Evolutionary conservation across 1,140 invertebrate species (phyloP), one percentile per base, ranked within the genome.

Genomic region (Caenorhabditis remanei): DNA sequence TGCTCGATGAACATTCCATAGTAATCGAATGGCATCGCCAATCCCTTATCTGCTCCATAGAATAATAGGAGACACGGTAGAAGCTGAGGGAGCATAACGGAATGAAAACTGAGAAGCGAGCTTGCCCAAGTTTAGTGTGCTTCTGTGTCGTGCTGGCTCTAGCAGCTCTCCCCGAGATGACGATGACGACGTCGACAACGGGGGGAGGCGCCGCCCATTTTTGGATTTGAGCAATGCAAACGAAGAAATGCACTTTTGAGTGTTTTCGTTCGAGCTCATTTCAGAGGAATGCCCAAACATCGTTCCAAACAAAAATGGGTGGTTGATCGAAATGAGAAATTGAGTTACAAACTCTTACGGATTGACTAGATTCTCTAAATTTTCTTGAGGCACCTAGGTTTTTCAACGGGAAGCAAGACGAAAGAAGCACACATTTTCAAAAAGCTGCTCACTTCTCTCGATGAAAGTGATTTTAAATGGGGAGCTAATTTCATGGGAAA

Each of bases 1-100:
- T 85, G 85, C 40, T 85, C 85, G 19, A 85, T 53, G 50, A 75
- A 85, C 63, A 75, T 55, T 56, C 85, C 85, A 24, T 85, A 85
- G 32, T 85, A 85, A 43, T 85, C 85, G 55, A 58, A 84, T 61
- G 82, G 82, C 53, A 63, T 58, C 8, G 82, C 11, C 32, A 58
- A 41, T 46, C 11, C 65, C 16, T 7, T 19, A 19, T 5, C 2
- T 7, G 16, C 24, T 24, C 48, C 46, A 56, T 63, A 63, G 14
- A 56, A 41, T 11, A 85, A 16, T 11, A 71, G 58, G 21, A 85
- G 46, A 40, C 19, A 65, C 41, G 41, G 56, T 53, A 85, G 21
- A 65, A 50, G 8, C 46, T 19, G 71, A 19, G 11, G 50, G 56
- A 63, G n/a, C 56, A 63, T 40, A 85, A 46, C 41, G 41, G 16